Base-by-base conservation (phyloP, 2,797 vertebrate genomes). In the Anabacerthia variegaticeps region DNA sequence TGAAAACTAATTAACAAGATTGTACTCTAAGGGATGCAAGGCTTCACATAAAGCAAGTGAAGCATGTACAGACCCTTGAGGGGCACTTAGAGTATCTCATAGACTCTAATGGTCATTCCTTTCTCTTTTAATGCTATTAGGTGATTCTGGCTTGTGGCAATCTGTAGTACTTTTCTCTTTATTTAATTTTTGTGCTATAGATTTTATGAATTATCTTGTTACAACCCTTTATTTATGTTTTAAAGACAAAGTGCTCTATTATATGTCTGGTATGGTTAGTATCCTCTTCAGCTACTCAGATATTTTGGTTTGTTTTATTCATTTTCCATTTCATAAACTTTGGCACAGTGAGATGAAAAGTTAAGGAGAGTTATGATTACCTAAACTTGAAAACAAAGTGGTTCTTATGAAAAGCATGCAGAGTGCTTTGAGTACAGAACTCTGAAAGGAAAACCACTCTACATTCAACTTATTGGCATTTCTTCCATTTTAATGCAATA, bases 1-100 rank as follows among this genome's bases (percentile, higher is more conserved):
- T 96, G 93, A 93, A 73, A 96, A 61, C 78, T 87, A 92, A 89
- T 95, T 91, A 96, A 75, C 81, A 85, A 26, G 91, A 93, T 37
- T 71, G 75, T 80, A 48, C 73, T 95, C 66, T 39, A 41, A 85
- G 77, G 84, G 80, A 82, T 3, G 14, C 78, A 56, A 80, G n/a
- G 46, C 67, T 93, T 87, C 81, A 51, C 68, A 89, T 94, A 89
- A 96, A 96, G 78, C 68, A 92, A 93, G 67, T 89, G 93, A 92
- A 95, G 88, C 92, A 91, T 94, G 37, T 77, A 63, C 71, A 61
- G 67, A 67, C 91, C 93, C 86, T 95, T 92, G 65, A 93, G 95
- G 92, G 63, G 74, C 93, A 77, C 81, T 89, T 94, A 74, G 51
- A 74, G 65, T 92, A 58, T 87, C 67, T 94, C 83, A 66, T 39